phyloP scores from a whole-genome alignment of 2,113 vertebrate genomes.

The Sebastes fasciatus region DNA sequence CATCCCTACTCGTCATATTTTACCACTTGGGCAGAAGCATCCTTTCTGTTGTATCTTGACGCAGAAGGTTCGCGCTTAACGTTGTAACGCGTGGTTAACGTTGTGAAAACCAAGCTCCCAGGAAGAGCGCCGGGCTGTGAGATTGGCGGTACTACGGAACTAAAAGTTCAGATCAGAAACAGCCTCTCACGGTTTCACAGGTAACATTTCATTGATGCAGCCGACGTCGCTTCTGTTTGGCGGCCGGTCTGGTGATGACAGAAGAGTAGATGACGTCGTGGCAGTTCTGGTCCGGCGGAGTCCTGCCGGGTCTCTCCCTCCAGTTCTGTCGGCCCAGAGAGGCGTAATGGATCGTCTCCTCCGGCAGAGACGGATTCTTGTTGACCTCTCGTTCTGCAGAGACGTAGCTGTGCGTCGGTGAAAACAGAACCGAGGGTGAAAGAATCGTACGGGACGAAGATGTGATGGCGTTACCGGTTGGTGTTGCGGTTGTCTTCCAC shows the following conservation, averaged over 20 bases:
- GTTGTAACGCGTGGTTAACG: too few relatives aligned
- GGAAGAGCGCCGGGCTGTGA: too few relatives aligned
- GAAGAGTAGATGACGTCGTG: conserved; percentile 71
- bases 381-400: not conserved
- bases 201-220: not conserved
- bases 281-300: conserved; percentile 4
- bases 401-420: not conserved
- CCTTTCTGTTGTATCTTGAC: too few relatives aligned
- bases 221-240: not conserved
- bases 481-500: conserved; percentile 3
- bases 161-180: too few relatives aligned
- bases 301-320: conserved; percentile 52
- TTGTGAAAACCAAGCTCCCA: too few relatives aligned
- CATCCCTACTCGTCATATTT: too few relatives aligned
- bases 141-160: too few relatives aligned
- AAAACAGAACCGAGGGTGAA: not conserved
- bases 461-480: conserved; percentile 16
- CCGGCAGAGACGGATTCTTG: not conserved
- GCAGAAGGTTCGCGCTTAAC: too few relatives aligned
- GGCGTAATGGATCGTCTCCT: conserved; percentile 72
- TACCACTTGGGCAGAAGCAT: too few relatives aligned
- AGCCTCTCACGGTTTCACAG: not conserved
- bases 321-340: conserved; percentile 75
- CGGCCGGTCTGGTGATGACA: conserved; percentile 40
- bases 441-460: not conserved